Evolutionary conservation across 2,113 vertebrate genomes (phyloP).

Genomic region (Oenanthe oenanthe): DNA sequence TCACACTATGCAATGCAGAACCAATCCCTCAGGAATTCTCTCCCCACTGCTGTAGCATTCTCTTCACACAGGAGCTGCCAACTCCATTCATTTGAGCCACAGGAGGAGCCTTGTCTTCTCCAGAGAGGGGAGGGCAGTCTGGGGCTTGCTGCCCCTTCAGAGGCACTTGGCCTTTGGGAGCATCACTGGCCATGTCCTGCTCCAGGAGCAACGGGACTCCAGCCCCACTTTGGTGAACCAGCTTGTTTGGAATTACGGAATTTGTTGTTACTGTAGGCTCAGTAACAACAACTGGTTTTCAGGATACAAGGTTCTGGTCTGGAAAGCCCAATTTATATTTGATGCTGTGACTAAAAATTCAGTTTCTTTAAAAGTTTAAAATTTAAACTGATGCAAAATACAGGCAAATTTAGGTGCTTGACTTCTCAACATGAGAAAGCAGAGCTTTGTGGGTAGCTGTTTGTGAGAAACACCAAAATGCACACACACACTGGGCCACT

Average conservation of each 20-base stretch:
- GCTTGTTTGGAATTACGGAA: neutral
- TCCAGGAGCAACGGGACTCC: neutral
- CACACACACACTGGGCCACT: constrained; percentile 13
- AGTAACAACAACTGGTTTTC: neutral
- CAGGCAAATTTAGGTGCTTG: constrained; percentile 35
- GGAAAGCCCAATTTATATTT: constrained; percentile 1
- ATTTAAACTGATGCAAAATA: neutral
- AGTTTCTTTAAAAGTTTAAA: neutral
- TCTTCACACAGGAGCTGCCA: constrained; percentile 12
- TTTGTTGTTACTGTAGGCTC: neutral
- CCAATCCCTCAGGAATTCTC: neutral
- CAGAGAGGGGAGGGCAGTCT: neutral
- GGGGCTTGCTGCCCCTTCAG: neutral
- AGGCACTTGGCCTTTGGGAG: neutral
- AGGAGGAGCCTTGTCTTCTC: neutral
- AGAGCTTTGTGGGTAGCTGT: constrained; percentile 58
- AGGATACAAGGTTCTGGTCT: neutral
- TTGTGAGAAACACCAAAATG: constrained; percentile 51
- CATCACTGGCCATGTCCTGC: neutral
- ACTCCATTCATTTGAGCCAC: neutral
- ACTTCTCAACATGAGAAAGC: constrained; percentile 36
- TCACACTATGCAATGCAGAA: neutral
- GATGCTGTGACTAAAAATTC: neutral
- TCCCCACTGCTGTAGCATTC: neutral
- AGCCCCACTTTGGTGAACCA: neutral